Percentiles rank a stretch among this genome's conserved stretches.
These are phyloP conservation scores for Caenorhabditis plicata DNA, from an alignment of 2,888 invertebrate species.

Conservation along the genomic window DNA sequence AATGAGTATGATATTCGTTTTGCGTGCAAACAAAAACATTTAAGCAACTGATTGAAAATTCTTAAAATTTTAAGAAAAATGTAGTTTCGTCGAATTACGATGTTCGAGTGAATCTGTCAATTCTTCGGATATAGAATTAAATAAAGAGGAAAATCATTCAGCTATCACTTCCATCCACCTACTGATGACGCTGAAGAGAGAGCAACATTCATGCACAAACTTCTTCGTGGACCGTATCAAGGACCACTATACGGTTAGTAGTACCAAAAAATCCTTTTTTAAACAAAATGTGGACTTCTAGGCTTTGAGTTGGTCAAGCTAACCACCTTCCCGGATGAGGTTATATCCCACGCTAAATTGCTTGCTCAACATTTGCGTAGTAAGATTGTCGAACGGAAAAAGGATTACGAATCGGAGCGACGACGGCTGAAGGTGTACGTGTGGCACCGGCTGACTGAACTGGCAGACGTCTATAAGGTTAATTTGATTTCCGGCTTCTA, in stretches of 20 bases:
- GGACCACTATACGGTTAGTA: slow-evolving; percentile 65
- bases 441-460: slow-evolving; percentile 1
- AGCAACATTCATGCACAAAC: slow-evolving; percentile 46
- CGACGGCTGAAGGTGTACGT: background rate
- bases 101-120: too few species aligned
- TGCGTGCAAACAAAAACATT: too few species aligned
- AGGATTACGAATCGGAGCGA: background rate
- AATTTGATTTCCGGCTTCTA: background rate
- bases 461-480: background rate
- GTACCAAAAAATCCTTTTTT: slow-evolving; percentile 7
- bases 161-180: slow-evolving; percentile 35
- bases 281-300: slow-evolving; percentile 32
- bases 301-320: slow-evolving; percentile 67
- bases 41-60: too few species aligned
- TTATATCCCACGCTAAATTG: slow-evolving; percentile 63
- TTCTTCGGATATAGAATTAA: too few species aligned
- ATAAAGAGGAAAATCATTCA: slow-evolving; percentile 4
- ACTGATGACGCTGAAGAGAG: slow-evolving; percentile 18
- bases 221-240: slow-evolving; percentile 64
- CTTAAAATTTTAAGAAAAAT: too few species aligned
- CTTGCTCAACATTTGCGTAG: slow-evolving; percentile 36
- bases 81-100: too few species aligned
- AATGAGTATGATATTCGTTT: too few species aligned
- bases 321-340: slow-evolving; percentile 64
- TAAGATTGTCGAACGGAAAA: too few species aligned